Base-by-base conservation (phyloP, 2,797 vertebrate species). In the Tachyglossus aculeatus region DNA sequence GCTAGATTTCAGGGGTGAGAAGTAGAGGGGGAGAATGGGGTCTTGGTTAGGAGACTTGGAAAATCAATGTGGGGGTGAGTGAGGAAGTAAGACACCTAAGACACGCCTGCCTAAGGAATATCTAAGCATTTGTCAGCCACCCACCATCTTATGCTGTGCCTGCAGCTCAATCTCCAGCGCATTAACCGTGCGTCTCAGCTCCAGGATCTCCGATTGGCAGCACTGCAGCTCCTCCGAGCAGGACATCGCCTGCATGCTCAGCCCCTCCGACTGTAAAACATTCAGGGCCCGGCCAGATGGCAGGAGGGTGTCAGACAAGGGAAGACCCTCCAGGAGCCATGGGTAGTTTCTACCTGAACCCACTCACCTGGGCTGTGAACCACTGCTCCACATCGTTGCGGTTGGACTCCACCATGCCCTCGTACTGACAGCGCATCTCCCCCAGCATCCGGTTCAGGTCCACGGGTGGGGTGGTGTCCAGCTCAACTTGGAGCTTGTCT, bases 361-460 rank as follows among this genome's bases (percentile, higher is more conserved):
- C n/a, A 38, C 74, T 44, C 6, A 86, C 84, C 86, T 91, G 69
- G 12, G 74, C 67, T 24, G 72, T 80, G 55, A 84, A 89, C 88
- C 88, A 90, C n/a, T 68, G 53, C 47, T 90, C 88, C 0, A 83
- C 81, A 2, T 91, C 90, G 29, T 40, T 75, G 22, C 81, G 85
- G 67, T 90, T 91, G 27, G 87, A 89, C 61, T 79, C 79, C 25
- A 87, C 82, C 31, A 91, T 45, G 7, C 70, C 40, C 71, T 91
- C 90, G 4, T 91, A 91, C 34, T 91, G 85, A 11, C 75, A 72
- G 58, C 89, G 77, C 77, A 91, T 81, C 25, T 91, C 88, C 2
- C 72, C 67, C 74, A 91, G 71, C 3, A 83, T 62, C 1, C 81
- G 82, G 56, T 87, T 86, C 41, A 91, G 47, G 58, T 91, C 90